phyloP scores from a whole-genome alignment of 2,888 invertebrate genomes.

The Conops quadrifasciatus region DNA sequence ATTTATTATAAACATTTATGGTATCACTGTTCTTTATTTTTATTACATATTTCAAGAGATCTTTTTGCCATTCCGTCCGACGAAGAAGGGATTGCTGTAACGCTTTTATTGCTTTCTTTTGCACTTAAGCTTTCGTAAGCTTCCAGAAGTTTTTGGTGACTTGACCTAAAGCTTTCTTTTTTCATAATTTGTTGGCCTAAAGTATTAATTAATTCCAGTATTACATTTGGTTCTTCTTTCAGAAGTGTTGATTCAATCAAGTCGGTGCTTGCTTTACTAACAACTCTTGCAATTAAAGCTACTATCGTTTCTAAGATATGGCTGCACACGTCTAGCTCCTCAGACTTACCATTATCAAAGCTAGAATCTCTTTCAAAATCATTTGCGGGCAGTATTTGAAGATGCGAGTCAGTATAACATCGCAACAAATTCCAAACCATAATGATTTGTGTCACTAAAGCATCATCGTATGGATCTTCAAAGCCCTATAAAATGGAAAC shows the following conservation, averaged over 20 bases:
- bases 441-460: conserved; percentile 55
- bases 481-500: conserved; percentile 54
- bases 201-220: conserved; percentile 46
- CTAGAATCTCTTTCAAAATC: conserved; percentile 51
- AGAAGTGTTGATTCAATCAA: conserved; percentile 44
- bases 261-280: conserved; percentile 47
- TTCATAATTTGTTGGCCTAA: conserved; percentile 47
- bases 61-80: neutral
- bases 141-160: conserved; percentile 45
- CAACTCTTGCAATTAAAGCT: conserved; percentile 48
- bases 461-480: conserved; percentile 59
- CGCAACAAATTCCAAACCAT: conserved; percentile 55
- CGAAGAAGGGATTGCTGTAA: neutral
- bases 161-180: conserved; percentile 47
- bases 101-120: neutral
- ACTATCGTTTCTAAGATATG: conserved; percentile 48
- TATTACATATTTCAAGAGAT: neutral
- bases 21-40: no score
- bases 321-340: conserved; percentile 50
- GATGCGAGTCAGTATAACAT: conserved; percentile 46
- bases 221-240: conserved; percentile 43
- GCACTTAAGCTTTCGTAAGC: conserved; percentile 34
- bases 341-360: conserved; percentile 50
- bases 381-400: conserved; percentile 40
- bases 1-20: no score